Evolutionary conservation across 2,888 invertebrate species (phyloP).

Genomic region (Gymnocheta viridis): DNA sequence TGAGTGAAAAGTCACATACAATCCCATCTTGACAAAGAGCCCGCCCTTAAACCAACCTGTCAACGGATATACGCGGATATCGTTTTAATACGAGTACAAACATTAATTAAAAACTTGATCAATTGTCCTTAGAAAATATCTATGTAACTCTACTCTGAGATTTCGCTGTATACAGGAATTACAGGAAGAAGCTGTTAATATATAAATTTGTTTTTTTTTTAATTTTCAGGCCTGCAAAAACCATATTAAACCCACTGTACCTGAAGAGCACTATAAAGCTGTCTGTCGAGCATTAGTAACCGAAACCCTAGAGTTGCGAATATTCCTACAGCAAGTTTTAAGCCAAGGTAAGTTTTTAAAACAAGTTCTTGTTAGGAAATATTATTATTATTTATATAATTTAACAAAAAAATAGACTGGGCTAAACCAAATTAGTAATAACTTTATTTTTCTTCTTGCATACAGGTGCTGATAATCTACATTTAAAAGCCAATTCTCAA

Average conservation of each 20-base stretch:
- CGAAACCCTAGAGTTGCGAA: slow-evolving; percentile 94
- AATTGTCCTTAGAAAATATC: too few relatives aligned
- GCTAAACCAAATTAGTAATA: background rate
- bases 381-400: background rate
- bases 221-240: slow-evolving; percentile 83
- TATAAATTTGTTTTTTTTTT: background rate
- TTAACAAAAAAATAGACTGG: background rate
- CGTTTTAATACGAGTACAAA: too few relatives aligned
- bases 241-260: slow-evolving; percentile 82
- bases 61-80: too few relatives aligned
- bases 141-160: too few relatives aligned
- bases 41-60: too few relatives aligned
- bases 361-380: background rate
- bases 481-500: slow-evolving; percentile 85
- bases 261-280: slow-evolving; percentile 88
- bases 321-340: slow-evolving; percentile 92
- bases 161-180: too few relatives aligned
- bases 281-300: slow-evolving; percentile 96
- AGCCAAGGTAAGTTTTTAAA: slow-evolving; percentile 82
- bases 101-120: too few relatives aligned
- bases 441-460: background rate
- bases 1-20: too few relatives aligned
- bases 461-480: slow-evolving; percentile 86
- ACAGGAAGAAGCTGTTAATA: too few relatives aligned
- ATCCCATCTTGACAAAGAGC: too few relatives aligned